Conservation (phyloP, 2,797 vertebrate species). For the Enteromius radiatus region DNA sequence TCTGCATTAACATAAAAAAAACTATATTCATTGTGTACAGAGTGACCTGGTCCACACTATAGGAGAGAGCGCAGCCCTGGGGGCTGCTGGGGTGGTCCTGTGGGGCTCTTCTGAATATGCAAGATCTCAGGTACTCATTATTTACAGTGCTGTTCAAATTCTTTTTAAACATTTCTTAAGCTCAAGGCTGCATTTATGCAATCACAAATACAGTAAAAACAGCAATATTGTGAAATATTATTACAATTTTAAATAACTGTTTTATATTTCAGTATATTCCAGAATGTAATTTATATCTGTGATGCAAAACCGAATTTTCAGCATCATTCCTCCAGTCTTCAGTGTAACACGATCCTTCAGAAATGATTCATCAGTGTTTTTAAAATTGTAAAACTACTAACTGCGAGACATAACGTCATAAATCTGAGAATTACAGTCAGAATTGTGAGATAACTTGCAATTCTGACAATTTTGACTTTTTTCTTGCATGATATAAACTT, state of each 20-base stretch:
- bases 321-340: neutral
- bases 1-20: conserved; percentile 5
- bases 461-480: too few species aligned
- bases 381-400: too few species aligned
- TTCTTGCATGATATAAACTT: too few species aligned
- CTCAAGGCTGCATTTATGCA: neutral
- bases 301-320: neutral
- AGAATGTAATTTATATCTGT: neutral
- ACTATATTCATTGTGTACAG: conserved; percentile 67
- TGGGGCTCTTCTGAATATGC: conserved; percentile 87
- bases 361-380: neutral
- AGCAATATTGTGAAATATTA: neutral
- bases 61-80: conserved; percentile 86
- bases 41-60: conserved; percentile 88
- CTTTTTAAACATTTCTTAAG: neutral
- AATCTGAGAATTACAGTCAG: too few species aligned
- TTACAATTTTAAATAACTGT: neutral
- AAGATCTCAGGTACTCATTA: conserved; percentile 71
- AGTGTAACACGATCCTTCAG: neutral
- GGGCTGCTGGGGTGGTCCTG: conserved; percentile 83
- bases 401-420: too few species aligned
- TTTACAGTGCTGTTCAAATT: neutral
- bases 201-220: neutral
- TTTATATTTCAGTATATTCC: neutral
- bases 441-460: too few species aligned